Evolutionary conservation across 2,888 invertebrate genomes (phyloP).

Genomic region (Zaprionus bogoriensis): DNA sequence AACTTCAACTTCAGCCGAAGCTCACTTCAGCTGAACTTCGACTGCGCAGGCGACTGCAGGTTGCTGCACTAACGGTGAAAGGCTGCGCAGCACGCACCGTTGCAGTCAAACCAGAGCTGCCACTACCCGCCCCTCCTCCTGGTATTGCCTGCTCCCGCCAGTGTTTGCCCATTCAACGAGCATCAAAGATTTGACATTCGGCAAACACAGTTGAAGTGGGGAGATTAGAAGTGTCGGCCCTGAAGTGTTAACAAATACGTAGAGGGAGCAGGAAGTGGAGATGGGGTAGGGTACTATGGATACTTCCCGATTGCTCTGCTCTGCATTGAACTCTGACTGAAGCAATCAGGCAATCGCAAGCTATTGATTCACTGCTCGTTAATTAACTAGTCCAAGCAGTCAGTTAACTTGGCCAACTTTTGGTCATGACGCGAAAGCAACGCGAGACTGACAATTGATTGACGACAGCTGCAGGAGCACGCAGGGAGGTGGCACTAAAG

Average conservation of each 20-base stretch:
- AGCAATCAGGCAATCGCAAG: conserved; percentile 17
- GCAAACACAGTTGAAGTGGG: conserved; percentile 35
- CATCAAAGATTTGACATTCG: conserved; percentile 55
- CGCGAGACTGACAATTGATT: neutral
- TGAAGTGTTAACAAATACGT: neutral
- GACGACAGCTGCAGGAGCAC: neutral
- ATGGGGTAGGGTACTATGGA: no score
- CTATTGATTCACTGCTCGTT: conserved; percentile 42
- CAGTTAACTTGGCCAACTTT: conserved; percentile 31
- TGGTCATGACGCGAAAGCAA: neutral
- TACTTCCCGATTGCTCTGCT: neutral
- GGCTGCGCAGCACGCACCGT: no score
- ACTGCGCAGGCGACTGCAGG: neutral
- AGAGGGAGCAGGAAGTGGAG: no score
- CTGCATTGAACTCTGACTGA: conserved; percentile 33
- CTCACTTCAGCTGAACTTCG: neutral
- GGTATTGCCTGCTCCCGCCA: conserved; percentile 14
- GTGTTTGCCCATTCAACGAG: conserved; percentile 57
- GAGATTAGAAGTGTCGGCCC: neutral
- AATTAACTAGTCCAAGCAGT: conserved; percentile 46
- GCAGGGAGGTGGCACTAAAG: neutral
- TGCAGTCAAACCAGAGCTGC: conserved; percentile 43
- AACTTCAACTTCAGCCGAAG: conserved; percentile 13
- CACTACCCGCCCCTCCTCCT: neutral
- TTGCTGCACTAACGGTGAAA: conserved; percentile 46